Percentiles rank a stretch among this genome's conserved stretches.
Evolutionary conservation across 1,140 invertebrate species (phyloP).

Genomic region (Drosophila orena): DNA sequence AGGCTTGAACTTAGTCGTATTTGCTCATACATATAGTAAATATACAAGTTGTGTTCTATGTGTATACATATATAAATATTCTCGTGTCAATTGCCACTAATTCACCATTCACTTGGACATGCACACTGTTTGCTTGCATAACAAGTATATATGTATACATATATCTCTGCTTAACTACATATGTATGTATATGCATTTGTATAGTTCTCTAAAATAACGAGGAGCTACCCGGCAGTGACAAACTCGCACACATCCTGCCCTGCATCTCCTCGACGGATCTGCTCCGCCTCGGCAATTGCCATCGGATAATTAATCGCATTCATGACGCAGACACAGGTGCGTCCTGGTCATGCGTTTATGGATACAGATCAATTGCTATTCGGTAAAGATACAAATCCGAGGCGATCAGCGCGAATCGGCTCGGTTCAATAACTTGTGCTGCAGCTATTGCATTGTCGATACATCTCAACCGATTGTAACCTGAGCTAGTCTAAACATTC

Average conservation of each 20-base stretch:
- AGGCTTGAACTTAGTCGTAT: conserved; percentile 70
- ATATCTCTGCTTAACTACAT: conserved; percentile 33
- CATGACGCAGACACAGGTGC: conserved; percentile 15
- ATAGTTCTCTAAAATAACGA: conserved; percentile 72
- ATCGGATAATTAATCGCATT: conserved; percentile 12
- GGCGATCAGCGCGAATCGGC: neutral
- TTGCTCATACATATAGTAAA: conserved; percentile 43
- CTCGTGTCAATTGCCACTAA: conserved; percentile 57
- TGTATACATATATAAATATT: conserved; percentile 49
- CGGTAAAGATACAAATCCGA: conserved; percentile 5
- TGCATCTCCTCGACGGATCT: conserved; percentile 1
- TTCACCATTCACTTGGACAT: conserved; percentile 40
- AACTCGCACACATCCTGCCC: neutral
- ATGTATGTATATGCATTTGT: conserved; percentile 57
- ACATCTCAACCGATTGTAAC: conserved; percentile 68
- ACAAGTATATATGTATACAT: conserved; percentile 52
- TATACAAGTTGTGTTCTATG: conserved; percentile 48
- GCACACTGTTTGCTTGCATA: conserved; percentile 46
- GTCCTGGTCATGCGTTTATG: conserved; percentile 29
- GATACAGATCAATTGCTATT: conserved; percentile 21
- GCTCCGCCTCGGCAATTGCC: neutral
- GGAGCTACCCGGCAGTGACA: conserved; percentile 17
- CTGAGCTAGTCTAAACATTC: conserved; percentile 82
- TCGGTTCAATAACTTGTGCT: conserved; percentile 7
- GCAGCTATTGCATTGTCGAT: conserved; percentile 37